Conservation (phyloP, 2,797 vertebrate species). For the Lithobates sylvaticus region DNA sequence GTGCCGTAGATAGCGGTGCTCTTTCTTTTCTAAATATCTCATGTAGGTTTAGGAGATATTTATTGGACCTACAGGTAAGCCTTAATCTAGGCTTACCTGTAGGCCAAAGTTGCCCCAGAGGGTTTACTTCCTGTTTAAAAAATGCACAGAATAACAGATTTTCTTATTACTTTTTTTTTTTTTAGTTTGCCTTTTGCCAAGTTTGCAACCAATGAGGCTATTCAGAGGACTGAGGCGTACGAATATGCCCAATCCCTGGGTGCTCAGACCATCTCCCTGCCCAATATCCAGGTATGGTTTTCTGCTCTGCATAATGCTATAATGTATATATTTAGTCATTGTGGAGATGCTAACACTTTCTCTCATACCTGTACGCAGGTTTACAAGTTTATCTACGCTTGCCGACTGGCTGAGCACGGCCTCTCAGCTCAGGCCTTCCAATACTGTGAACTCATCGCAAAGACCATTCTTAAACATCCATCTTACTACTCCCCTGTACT, state of each 20-base stretch:
- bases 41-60: too few species aligned
- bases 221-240: slow-evolving; percentile 95
- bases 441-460: slow-evolving; percentile 94
- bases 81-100: too few species aligned
- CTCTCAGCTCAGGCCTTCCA: slow-evolving; percentile 94
- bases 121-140: too few species aligned
- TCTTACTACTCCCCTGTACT: slow-evolving; percentile 85
- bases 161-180: too few species aligned
- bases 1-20: too few species aligned
- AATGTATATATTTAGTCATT: neutral
- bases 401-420: slow-evolving; percentile 91
- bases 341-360: neutral
- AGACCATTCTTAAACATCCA: slow-evolving; percentile 82
- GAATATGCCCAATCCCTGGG: slow-evolving; percentile 95
- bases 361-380: slow-evolving; percentile 75
- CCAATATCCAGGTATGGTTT: slow-evolving; percentile 89
- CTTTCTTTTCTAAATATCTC: too few species aligned
- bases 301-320: neutral
- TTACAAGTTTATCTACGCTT: slow-evolving; percentile 96
- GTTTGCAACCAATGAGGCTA: slow-evolving; percentile 93
- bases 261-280: slow-evolving; percentile 83
- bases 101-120: too few species aligned
- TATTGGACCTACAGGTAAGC: too few species aligned
- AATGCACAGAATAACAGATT: neutral
- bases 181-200: slow-evolving; percentile 85